Percentiles rank a stretch among this genome's conserved stretches.
These are phyloP conservation scores for Percopsis transmontana DNA, from an alignment of 2,113 vertebrate genomes.

Conservation along the genomic window DNA sequence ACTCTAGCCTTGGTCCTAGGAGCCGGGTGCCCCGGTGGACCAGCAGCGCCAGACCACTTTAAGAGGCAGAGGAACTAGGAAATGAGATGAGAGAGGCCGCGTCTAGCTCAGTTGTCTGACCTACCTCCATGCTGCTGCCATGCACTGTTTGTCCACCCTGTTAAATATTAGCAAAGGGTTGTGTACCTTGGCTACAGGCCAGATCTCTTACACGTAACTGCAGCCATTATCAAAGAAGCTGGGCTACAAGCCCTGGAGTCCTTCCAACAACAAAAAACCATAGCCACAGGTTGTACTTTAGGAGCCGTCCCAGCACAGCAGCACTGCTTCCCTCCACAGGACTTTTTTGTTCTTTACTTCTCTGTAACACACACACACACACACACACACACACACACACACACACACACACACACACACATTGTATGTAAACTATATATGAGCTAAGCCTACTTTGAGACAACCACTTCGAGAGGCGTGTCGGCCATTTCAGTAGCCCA, in stretches of 20 bases:
- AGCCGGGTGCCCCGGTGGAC: too few relatives aligned
- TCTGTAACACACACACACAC: constrained; percentile 16
- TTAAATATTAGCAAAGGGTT: constrained; percentile 82
- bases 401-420: background rate
- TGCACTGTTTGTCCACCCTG: constrained; percentile 79
- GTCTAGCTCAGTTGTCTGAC: constrained; percentile 70
- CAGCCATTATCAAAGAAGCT: constrained; percentile 79
- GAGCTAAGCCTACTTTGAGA: too few relatives aligned
- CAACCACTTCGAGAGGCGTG: too few relatives aligned
- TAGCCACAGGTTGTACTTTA: constrained; percentile 51
- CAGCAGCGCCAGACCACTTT: too few relatives aligned
- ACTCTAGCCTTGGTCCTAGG: too few relatives aligned
- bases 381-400: constrained; percentile 47
- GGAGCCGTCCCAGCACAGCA: constrained; percentile 39
- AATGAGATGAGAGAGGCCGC: too few relatives aligned
- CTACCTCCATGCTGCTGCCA: constrained; percentile 72
- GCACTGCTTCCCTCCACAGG: constrained; percentile 26
- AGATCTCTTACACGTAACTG: constrained; percentile 79
- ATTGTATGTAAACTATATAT: too few relatives aligned
- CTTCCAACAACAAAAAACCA: constrained; percentile 65
- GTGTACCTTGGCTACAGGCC: constrained; percentile 80
- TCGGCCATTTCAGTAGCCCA: too few relatives aligned
- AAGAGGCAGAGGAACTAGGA: too few relatives aligned
- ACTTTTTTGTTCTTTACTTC: constrained; percentile 2
- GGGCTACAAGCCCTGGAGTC: constrained; percentile 74